These are phyloP conservation scores for Scomber japonicus DNA, from an alignment of 2,113 vertebrate species.

Conservation along the genomic window DNA sequence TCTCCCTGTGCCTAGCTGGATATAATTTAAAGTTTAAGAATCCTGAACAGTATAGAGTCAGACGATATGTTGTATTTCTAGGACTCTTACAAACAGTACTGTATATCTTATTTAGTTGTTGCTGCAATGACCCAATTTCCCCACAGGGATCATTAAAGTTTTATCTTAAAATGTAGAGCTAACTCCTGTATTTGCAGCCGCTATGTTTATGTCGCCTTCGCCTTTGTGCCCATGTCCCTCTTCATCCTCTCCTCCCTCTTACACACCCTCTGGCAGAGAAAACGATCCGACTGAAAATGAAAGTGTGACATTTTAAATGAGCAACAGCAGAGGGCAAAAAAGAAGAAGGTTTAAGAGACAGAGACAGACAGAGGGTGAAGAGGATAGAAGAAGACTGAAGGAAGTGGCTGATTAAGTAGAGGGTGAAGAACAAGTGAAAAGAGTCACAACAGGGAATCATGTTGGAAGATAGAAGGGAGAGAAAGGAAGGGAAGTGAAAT, in stretches of 20 bases:
- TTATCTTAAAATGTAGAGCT: conserved; percentile 36
- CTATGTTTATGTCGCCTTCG: conserved; percentile 46
- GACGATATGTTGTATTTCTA: not conserved
- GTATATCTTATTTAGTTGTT: conserved; percentile 27
- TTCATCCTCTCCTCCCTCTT: conserved; percentile 31
- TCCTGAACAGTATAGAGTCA: conserved; percentile 1
- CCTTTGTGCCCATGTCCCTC: conserved; percentile 28
- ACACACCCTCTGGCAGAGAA: conserved; percentile 50
- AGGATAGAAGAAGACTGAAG: not conserved
- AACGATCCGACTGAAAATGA: conserved; percentile 64
- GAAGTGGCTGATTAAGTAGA: conserved; percentile 12
- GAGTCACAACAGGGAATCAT: not conserved
- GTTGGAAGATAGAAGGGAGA: conserved; percentile 20
- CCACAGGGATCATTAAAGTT: conserved; percentile 48
- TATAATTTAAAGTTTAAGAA: conserved; percentile 18
- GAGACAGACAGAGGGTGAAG: conserved; percentile 27
- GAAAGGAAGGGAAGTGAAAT: not conserved
- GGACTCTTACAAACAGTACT: conserved; percentile 1
- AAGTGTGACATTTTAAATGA: conserved; percentile 70
- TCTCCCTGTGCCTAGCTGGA: not conserved
- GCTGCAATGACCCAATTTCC: conserved; percentile 49
- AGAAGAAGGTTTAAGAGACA: conserved; percentile 31
- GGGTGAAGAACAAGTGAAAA: not conserved
- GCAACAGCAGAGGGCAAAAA: conserved; percentile 37
- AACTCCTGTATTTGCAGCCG: conserved; percentile 54